Base-by-base conservation (phyloP, 30 jellyfish, hydroid and myxozoan genomes). In the Sanderia malayensis region DNA sequence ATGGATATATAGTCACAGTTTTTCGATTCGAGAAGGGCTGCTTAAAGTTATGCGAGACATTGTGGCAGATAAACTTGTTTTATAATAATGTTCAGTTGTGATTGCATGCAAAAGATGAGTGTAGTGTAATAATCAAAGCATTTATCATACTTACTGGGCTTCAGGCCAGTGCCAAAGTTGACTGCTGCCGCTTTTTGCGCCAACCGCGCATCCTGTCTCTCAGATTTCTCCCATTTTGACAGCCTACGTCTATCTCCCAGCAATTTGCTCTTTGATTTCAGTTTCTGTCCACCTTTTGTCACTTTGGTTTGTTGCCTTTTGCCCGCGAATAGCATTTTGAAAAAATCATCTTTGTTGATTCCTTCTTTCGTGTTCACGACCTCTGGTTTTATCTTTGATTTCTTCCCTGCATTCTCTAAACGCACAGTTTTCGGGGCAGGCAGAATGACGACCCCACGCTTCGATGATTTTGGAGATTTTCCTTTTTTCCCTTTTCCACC, bases 131-230 rank as follows among this genome's bases (percentile, higher is more conserved):
- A n/a, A n/a, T n/a, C 31, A 57, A 57, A 9, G 6, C 31, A 24
- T 37, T 22, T 2, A 6, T 29, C 19, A 23, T 30, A 74, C 96
- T 79, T 73, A 92, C 98, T 74, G 58, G 98, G 95, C 26, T 83
- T 83, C 46, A 83, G 58, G 1, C 96, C 98, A 31, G 60, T 74
- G 15, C 95, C 98, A 61, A 92, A 92, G 34, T 58, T 70, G 24
- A 72, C 87, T 28, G 88, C 71, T 22, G 82, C 79, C 2, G 95
- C 96, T 29, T 92, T 71, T 52, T 75, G 78, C 11, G 96, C 96
- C 31, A 83, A 53, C 60, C 78, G 20, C 1, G 86, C 85, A 81
- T 89, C 85, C 47, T 76, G 93, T 59, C 76, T 76, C 31, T 74
- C 81, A 0, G 67, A 67, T 58, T 67, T 87, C 46, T 86, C 88